Evolutionary conservation across 2,797 vertebrate species (phyloP).

Genomic region (Epinephelus coioides): DNA sequence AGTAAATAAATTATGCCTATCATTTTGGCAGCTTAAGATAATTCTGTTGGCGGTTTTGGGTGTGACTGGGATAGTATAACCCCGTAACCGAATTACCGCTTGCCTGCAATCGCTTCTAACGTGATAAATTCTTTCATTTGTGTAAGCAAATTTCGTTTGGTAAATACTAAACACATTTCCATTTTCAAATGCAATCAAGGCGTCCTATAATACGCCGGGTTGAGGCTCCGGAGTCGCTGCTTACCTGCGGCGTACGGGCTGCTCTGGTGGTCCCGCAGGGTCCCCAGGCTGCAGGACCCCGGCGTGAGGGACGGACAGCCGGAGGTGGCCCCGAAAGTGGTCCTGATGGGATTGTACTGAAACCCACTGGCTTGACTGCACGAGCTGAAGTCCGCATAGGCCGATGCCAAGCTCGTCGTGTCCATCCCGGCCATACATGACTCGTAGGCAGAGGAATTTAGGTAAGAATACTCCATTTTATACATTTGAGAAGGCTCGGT

Average conservation of each 20-base stretch:
- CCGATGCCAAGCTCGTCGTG: slow-evolving; percentile 99
- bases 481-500: slow-evolving; percentile 99
- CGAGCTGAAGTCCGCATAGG: slow-evolving; percentile 99
- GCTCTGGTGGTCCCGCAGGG: slow-evolving; percentile 99
- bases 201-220: slow-evolving; percentile 92
- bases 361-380: slow-evolving; percentile 99
- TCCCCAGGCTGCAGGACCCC: slow-evolving; percentile 98
- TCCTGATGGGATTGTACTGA: slow-evolving; percentile 99
- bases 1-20: slow-evolving; percentile 99
- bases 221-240: slow-evolving; percentile 88
- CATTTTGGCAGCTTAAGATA: slow-evolving; percentile 99
- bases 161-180: slow-evolving; percentile 99
- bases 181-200: slow-evolving; percentile 99
- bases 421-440: slow-evolving; percentile 99
- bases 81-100: slow-evolving; percentile 99
- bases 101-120: slow-evolving; percentile 99
- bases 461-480: slow-evolving; percentile 99
- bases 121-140: slow-evolving; percentile 99
- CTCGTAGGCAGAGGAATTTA: slow-evolving; percentile 99
- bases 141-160: slow-evolving; percentile 99
- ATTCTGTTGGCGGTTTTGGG: slow-evolving; percentile 99
- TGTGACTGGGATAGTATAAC: slow-evolving; percentile 99
- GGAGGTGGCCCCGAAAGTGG: slow-evolving; percentile 98
- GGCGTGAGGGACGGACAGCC: slow-evolving; percentile 99
- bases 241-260: slow-evolving; percentile 99